A percentile compares a stretch with the other conserved stretches of the same genome.
phyloP scores from a whole-genome alignment of 2,113 vertebrate species.

The Centropus unirufus region DNA sequence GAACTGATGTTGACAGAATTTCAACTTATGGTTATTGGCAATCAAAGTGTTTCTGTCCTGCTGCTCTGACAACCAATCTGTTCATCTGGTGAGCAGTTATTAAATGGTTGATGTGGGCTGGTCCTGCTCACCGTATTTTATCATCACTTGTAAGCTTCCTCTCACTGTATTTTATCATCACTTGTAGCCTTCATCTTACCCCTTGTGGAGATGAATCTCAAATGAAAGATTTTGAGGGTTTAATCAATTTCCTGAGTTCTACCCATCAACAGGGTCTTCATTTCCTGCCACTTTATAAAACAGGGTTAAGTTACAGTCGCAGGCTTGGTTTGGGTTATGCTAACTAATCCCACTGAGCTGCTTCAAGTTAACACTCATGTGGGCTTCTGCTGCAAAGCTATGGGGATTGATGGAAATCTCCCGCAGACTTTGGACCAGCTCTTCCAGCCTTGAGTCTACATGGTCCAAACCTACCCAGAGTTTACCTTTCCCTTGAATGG shows the following conservation, averaged over 20 bases:
- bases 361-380: background rate
- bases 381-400: background rate
- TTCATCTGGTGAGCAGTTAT: slow-evolving; percentile 8
- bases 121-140: background rate
- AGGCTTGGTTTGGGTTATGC: background rate
- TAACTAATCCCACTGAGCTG: background rate
- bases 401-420: background rate
- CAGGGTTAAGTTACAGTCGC: slow-evolving; percentile 9
- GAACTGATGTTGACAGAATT: background rate
- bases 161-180: slow-evolving; percentile 1
- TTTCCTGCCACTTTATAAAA: slow-evolving; percentile 53
- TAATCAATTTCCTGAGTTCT: slow-evolving; percentile 35
- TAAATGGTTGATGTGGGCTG: background rate
- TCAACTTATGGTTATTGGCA: background rate
- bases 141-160: background rate
- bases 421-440: background rate
- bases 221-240: background rate
- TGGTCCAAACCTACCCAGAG: background rate
- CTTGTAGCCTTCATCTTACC: background rate
- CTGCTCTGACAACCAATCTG: slow-evolving; percentile 9
- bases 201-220: background rate
- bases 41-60: background rate
- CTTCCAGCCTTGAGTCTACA: background rate
- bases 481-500: background rate
- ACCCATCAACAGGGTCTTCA: slow-evolving; percentile 30